Base-by-base conservation (phyloP, 2,888 invertebrate species). In the Choristoneura rosaceana region DNA sequence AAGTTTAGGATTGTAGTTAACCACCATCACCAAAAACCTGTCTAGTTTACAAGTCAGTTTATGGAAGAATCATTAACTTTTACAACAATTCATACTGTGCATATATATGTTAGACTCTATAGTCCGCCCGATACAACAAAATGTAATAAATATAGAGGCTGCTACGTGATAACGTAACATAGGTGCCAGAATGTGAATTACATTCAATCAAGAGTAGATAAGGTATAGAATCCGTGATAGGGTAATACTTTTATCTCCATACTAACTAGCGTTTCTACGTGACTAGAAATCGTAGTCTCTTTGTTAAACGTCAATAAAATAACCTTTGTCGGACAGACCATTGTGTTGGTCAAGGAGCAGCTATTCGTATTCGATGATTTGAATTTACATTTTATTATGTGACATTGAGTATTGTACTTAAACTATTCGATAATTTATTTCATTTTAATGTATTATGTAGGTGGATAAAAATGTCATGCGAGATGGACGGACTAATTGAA, bases 121-220 rank as follows among this genome's bases (percentile, higher is more conserved):
- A 17, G 33, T 2, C n/a, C 34, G 33, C 25, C n/a, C 34, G 33
- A 47, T 41, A 34, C n/a, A 50, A 34, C 14, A 15, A 50, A 34
- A 33, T 50, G 64, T n/a, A 34, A n/a, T 7, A 12, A 9, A 34
- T 15, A 34, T 17, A 17, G 41, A 41, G 8, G 8, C n/a, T 34
- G 62, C 59, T 50, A 59, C 15, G 14, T 17, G 52, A 52, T 52
- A 52, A 52, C 66, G 55, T 52, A 34, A 60, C 59, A 33, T 33
- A 41, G 41, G 34, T 9, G 58, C 14, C 9, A 3, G 25, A 73
- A 58, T 63, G 50, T 34, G 17, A 66, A 66, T 65, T 52, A 55
- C n/a, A 47, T 60, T 64, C 15, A 73, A 73, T 63, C 69, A 58
- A 34, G 43, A 47, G 47, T 60, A 69, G 69, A 73, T 73, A 73